These are phyloP conservation scores for Zelostemma sp. DNA, from an alignment of 1,140 invertebrate genomes.

Conservation along the genomic window DNA sequence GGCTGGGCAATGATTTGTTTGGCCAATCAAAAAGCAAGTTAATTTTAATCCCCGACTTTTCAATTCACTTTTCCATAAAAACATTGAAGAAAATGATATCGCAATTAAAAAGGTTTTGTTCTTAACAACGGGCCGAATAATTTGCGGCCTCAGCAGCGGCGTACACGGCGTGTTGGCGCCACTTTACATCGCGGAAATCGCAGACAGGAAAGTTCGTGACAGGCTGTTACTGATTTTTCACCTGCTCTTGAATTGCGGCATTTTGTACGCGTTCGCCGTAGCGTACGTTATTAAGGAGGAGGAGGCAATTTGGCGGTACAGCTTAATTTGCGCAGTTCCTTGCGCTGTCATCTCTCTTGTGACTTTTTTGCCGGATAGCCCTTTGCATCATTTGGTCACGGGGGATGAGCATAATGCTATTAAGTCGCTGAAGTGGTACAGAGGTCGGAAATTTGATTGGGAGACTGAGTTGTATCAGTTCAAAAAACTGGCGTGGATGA, in stretches of 20 bases:
- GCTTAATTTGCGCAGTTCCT: slow-evolving; percentile 74
- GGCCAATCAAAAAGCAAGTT: slow-evolving; percentile 47
- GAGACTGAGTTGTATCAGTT: slow-evolving; percentile 64
- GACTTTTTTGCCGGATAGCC: slow-evolving; percentile 81
- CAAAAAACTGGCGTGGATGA: slow-evolving; percentile 27
- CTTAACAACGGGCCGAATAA: slow-evolving; percentile 78
- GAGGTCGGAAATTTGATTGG: slow-evolving; percentile 74
- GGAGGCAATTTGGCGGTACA: slow-evolving; percentile 66
- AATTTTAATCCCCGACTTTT: background rate
- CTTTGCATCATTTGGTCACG: slow-evolving; percentile 46
- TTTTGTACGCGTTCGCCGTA: slow-evolving; percentile 74
- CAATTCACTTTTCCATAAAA: too few species aligned
- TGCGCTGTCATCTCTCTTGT: slow-evolving; percentile 57
- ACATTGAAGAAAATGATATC: too few species aligned
- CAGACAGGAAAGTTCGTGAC: slow-evolving; percentile 80
- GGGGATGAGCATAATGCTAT: slow-evolving; percentile 67
- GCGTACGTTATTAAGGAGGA: slow-evolving; percentile 68
- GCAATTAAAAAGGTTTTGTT: slow-evolving; percentile 59
- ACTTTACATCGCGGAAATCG: slow-evolving; percentile 85
- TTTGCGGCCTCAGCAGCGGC: slow-evolving; percentile 78
- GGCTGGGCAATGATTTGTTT: slow-evolving; percentile 53
- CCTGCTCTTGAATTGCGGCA: slow-evolving; percentile 80
- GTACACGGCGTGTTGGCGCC: slow-evolving; percentile 80
- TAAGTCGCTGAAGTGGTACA: slow-evolving; percentile 74
- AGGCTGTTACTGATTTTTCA: slow-evolving; percentile 82